These are phyloP conservation scores for Pimephales promelas DNA, from an alignment of 2,113 vertebrate genomes.

Conservation along the genomic window DNA sequence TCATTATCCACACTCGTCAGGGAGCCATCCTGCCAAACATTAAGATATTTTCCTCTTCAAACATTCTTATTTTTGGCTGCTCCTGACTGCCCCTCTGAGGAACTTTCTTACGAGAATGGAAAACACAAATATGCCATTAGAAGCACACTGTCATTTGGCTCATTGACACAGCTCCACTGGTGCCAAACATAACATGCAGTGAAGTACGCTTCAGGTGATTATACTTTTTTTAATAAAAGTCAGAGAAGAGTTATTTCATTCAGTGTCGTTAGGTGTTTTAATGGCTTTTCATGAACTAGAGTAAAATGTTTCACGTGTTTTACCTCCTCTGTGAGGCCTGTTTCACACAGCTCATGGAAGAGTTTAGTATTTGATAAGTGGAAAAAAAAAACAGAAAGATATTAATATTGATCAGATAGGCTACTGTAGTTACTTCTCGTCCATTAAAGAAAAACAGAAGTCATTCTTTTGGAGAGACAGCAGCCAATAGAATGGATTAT, in stretches of 20 bases:
- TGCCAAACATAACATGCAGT: constrained; percentile 21
- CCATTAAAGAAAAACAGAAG: neutral
- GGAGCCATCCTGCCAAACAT: constrained; percentile 25
- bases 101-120: constrained; percentile 23
- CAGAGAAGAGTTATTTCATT: constrained; percentile 4
- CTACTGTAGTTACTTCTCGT: neutral
- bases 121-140: constrained; percentile 16
- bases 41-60: constrained; percentile 20
- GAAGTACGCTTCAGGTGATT: constrained; percentile 21
- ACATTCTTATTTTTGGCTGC: constrained; percentile 38
- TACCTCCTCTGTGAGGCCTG: neutral
- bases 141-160: constrained; percentile 7
- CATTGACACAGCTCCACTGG: neutral
- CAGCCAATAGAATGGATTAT: constrained; percentile 22
- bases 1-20: constrained; percentile 22
- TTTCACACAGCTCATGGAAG: neutral
- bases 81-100: constrained; percentile 3
- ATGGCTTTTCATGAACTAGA: constrained; percentile 6
- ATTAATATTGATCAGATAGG: neutral
- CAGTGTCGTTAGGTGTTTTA: neutral
- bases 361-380: neutral
- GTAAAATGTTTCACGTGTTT: neutral
- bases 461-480: neutral
- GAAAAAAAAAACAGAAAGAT: neutral
- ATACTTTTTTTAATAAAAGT: neutral